Evolutionary conservation across 2,113 vertebrate genomes (phyloP).

Genomic region (Cynoglossus semilaevis): DNA sequence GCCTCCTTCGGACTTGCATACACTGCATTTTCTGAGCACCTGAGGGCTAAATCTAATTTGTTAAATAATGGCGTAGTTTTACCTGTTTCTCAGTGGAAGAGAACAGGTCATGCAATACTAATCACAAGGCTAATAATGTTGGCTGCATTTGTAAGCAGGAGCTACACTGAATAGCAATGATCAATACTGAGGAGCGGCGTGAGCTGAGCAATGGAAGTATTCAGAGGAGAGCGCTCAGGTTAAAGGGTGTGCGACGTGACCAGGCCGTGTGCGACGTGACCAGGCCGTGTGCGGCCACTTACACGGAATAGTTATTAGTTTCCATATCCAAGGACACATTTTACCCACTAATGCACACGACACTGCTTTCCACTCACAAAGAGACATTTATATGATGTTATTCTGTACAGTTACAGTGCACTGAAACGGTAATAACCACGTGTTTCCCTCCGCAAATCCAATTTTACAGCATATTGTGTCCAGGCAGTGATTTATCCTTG

Average conservation of each 20-base stretch:
- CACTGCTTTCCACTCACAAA: slow-evolving; percentile 14
- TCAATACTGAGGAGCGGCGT: slow-evolving; percentile 33
- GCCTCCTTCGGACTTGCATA: background rate
- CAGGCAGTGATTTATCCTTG: slow-evolving; percentile 52
- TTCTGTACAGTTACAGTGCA: slow-evolving; percentile 42
- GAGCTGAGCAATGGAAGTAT: slow-evolving; percentile 22
- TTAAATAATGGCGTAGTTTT: slow-evolving; percentile 37
- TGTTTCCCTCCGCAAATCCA: slow-evolving; percentile 59
- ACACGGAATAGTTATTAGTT: slow-evolving; percentile 39
- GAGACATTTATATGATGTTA: slow-evolving; percentile 56
- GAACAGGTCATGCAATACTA: slow-evolving; percentile 43
- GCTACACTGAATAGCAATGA: slow-evolving; percentile 27
- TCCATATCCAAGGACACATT: slow-evolving; percentile 54
- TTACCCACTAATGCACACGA: slow-evolving; percentile 6
- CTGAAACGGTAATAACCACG: slow-evolving; percentile 55
- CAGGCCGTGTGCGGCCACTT: slow-evolving; percentile 29
- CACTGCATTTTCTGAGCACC: slow-evolving; percentile 14
- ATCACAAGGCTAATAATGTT: slow-evolving; percentile 50
- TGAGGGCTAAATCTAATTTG: slow-evolving; percentile 24
- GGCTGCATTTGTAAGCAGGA: slow-evolving; percentile 32
- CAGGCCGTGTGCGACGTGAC: slow-evolving; percentile 39
- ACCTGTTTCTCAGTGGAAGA: slow-evolving; percentile 31
- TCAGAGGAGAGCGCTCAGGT: slow-evolving; percentile 19
- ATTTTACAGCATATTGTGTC: slow-evolving; percentile 60
- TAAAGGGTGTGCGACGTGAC: slow-evolving; percentile 43